These are phyloP conservation scores for Falco concolor DNA, from an alignment of 2,797 vertebrate genomes.

Conservation along the genomic window DNA sequence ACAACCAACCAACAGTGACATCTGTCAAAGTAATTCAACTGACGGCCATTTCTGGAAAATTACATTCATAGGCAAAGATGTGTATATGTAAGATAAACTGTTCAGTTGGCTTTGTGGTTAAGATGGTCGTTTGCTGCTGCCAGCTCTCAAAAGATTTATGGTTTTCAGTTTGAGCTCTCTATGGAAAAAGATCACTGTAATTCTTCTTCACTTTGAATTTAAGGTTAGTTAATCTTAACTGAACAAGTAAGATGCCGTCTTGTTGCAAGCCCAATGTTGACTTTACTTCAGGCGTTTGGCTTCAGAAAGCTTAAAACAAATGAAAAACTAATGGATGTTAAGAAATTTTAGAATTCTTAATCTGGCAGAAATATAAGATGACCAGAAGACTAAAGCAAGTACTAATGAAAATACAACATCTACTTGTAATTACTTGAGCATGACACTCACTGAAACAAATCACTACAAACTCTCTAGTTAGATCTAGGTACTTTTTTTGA, in stretches of 20 bases:
- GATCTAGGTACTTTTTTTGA: not conserved
- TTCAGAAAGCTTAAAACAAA: not conserved
- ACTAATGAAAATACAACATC: not conserved
- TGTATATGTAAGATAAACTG: slow-evolving; percentile 28
- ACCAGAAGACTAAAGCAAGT: not conserved
- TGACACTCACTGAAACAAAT: not conserved
- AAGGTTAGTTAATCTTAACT: not conserved
- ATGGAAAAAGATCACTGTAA: not conserved
- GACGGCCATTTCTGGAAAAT: not conserved
- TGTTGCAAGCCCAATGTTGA: not conserved
- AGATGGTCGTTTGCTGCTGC: not conserved
- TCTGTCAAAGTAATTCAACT: not conserved
- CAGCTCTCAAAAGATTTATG: not conserved
- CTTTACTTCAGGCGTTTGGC: not conserved
- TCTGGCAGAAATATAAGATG: not conserved
- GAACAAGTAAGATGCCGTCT: not conserved
- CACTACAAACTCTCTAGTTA: not conserved
- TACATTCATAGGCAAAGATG: not conserved
- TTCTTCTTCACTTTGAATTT: not conserved
- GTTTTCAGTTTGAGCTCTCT: not conserved
- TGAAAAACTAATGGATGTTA: not conserved
- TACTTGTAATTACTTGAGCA: accelerated
- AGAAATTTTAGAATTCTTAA: not conserved
- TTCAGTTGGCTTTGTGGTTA: slow-evolving; percentile 37
- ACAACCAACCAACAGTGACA: not conserved